A percentile compares a stretch with the other conserved stretches of the same genome.
Conservation (phyloP, 2,797 vertebrate species). For the Paramormyrops hopkinsi region DNA sequence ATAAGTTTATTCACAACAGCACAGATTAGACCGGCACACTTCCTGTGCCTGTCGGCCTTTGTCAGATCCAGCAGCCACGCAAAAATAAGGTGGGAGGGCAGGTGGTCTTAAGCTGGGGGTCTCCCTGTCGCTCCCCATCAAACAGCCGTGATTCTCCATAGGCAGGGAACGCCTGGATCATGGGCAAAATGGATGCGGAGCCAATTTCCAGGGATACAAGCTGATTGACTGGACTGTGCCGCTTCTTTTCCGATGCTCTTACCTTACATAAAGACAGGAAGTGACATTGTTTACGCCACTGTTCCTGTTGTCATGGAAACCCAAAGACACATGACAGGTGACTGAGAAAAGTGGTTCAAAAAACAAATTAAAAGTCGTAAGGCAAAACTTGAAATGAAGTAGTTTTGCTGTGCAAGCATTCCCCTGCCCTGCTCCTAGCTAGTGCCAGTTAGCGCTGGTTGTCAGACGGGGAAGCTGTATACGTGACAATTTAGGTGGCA, state of each 20-base stretch:
- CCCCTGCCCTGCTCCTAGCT: background rate
- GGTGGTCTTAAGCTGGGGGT: background rate
- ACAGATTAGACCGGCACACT: background rate
- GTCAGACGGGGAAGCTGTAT: background rate
- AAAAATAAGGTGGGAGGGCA: background rate
- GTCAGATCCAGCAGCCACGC: background rate
- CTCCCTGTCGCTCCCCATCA: background rate
- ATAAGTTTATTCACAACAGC: background rate
- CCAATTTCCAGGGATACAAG: background rate
- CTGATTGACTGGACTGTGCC: background rate
- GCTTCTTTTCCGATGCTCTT: background rate
- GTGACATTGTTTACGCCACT: background rate
- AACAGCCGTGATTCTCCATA: background rate
- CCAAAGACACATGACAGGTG: background rate
- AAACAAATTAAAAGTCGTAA: background rate
- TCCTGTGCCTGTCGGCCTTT: background rate
- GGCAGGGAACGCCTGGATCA: background rate
- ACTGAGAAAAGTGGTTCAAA: background rate
- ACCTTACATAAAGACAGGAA: background rate
- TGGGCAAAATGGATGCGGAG: background rate
- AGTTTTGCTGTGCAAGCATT: background rate
- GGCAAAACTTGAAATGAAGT: background rate
- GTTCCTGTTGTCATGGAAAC: background rate
- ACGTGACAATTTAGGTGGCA: background rate
- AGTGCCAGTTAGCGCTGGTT: background rate